Conservation (phyloP, 2,888 invertebrate species). For the Scotopteryx bipunctaria region DNA sequence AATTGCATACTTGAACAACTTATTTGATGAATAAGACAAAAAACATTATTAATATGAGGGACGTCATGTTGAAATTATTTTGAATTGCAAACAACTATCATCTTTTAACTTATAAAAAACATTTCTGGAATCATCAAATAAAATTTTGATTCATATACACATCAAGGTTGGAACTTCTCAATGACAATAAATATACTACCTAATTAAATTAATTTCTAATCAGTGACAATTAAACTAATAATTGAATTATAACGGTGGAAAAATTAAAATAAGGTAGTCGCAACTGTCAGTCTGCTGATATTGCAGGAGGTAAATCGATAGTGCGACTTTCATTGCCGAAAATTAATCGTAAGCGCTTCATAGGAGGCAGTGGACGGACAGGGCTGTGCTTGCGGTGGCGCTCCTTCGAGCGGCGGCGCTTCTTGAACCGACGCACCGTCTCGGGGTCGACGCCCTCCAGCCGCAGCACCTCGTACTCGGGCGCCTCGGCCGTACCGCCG, state of each 20-base stretch:
- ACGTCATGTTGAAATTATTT: no score
- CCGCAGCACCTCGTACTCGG: slow-evolving; percentile 93
- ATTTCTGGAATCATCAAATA: slow-evolving; percentile 68
- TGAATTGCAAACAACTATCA: slow-evolving; percentile 26
- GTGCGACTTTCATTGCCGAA: slow-evolving; percentile 95
- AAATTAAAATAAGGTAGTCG: slow-evolving; percentile 70
- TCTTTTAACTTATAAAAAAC: slow-evolving; percentile 65
- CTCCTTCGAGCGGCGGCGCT: slow-evolving; percentile 78
- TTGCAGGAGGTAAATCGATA: slow-evolving; percentile 92
- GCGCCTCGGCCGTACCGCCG: slow-evolving; percentile 87
- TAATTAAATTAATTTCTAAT: slow-evolving; percentile 76
- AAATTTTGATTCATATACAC: slow-evolving; percentile 70
- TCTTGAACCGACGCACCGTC: slow-evolving; percentile 81
- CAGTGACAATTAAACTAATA: slow-evolving; percentile 81
- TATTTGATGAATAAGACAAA: slow-evolving; percentile 23
- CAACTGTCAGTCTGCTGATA: slow-evolving; percentile 83
- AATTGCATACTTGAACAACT: slow-evolving; percentile 23
- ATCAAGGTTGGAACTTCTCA: slow-evolving; percentile 68
- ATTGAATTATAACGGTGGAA: slow-evolving; percentile 81
- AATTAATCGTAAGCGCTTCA: slow-evolving; percentile 93
- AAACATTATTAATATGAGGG: slow-evolving; percentile 12
- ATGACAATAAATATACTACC: slow-evolving; percentile 72
- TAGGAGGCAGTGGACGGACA: slow-evolving; percentile 86
- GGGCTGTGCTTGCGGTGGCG: slow-evolving; percentile 79
- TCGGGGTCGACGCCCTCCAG: slow-evolving; percentile 89